Evolutionary conservation across 2,888 invertebrate genomes (phyloP).

Genomic region (Mesorhabditis sp.): DNA sequence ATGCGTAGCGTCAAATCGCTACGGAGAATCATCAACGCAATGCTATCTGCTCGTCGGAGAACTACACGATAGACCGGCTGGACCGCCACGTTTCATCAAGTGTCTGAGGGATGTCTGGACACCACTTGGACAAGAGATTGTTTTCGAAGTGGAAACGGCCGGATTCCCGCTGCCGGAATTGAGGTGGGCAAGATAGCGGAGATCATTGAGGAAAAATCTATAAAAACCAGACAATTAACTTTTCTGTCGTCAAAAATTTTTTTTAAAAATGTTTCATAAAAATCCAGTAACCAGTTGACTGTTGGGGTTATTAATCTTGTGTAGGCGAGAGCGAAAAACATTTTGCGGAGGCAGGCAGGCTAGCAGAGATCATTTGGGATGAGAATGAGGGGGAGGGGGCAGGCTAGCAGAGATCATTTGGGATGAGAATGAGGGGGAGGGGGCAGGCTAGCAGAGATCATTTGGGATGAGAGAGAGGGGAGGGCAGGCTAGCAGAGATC

Average conservation of each 20-base stretch:
- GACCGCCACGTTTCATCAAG: conserved; percentile 48
- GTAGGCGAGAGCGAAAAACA: no score
- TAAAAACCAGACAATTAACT: conserved; percentile 20
- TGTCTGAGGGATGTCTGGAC: conserved; percentile 52
- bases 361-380: no score
- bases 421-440: no score
- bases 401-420: no score
- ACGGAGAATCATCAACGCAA: conserved; percentile 37
- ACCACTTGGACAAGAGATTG: conserved; percentile 36
- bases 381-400: no score
- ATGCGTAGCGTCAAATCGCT: conserved; percentile 44
- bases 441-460: no score
- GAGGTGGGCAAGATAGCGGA: conserved; percentile 47
- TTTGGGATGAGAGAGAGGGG: no score
- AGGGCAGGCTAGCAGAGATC: no score
- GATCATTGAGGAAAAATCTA: conserved; percentile 34
- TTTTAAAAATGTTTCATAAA: conserved; percentile 7
- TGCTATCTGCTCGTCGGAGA: conserved; percentile 49
- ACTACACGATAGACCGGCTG: conserved; percentile 38
- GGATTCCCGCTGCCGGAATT: conserved; percentile 51
- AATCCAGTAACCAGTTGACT: neutral
- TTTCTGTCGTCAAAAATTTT: neutral
- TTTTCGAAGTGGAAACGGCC: conserved; percentile 45
- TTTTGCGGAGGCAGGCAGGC: no score
- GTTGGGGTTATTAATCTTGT: no score